A percentile compares a stretch with the other conserved stretches of the same genome.
Evolutionary conservation across 2,888 invertebrate species (phyloP).

Genomic region (Acleris emargana): DNA sequence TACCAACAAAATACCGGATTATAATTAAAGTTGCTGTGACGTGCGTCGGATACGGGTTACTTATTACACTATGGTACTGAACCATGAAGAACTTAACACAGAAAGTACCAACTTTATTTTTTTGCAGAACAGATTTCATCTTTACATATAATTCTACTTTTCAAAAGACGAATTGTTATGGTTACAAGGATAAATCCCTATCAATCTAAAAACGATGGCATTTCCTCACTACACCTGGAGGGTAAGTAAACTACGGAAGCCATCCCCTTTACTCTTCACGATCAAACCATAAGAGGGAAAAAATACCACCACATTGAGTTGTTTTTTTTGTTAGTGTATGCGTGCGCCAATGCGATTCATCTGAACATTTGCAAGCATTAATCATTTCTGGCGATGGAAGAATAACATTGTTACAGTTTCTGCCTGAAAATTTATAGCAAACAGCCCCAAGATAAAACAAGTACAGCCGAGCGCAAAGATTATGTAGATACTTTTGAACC

Average conservation of each 20-base stretch:
- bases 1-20: too few relatives aligned
- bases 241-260: too few relatives aligned
- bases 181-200: background rate
- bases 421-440: slow-evolving; percentile 4
- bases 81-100: background rate
- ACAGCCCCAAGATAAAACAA: background rate
- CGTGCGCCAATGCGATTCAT: background rate
- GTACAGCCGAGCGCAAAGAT: too few relatives aligned
- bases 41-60: background rate
- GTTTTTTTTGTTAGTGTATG: too few relatives aligned
- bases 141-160: background rate
- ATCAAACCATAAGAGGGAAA: too few relatives aligned
- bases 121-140: too few relatives aligned
- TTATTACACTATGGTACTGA: background rate
- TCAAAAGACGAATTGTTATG: slow-evolving; percentile 4
- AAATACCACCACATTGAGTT: too few relatives aligned
- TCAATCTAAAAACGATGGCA: background rate
- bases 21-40: too few relatives aligned
- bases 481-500: too few relatives aligned
- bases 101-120: too few relatives aligned
- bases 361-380: slow-evolving; percentile 13
- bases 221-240: too few relatives aligned
- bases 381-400: slow-evolving; percentile 5
- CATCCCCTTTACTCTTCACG: too few relatives aligned
- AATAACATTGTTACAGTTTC: slow-evolving; percentile 9